Conservation (phyloP, 2,113 vertebrate species). For the Phyllopteryx taeniolatus region DNA sequence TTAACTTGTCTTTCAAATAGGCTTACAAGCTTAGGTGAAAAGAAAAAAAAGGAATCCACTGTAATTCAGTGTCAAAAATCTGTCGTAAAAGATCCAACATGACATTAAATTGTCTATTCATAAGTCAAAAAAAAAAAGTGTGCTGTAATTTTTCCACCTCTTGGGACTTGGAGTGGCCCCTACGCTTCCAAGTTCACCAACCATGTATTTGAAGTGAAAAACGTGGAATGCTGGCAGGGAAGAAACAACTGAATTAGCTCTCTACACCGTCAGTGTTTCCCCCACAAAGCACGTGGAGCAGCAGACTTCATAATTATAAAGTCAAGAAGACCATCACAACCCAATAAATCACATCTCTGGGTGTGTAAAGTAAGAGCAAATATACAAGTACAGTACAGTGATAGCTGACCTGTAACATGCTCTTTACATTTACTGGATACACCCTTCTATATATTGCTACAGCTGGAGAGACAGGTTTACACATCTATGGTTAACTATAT, state of each 20-base stretch:
- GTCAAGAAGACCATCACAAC: slow-evolving; percentile 34
- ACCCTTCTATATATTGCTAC: slow-evolving; percentile 19
- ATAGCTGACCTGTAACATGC: slow-evolving; percentile 2
- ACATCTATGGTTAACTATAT: neutral
- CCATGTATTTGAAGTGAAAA: slow-evolving; percentile 29
- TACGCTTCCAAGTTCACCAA: slow-evolving; percentile 8
- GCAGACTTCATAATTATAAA: slow-evolving; percentile 61
- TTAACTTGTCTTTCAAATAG: neutral
- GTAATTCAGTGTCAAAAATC: neutral
- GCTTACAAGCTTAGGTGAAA: neutral
- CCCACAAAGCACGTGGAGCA: slow-evolving; percentile 45
- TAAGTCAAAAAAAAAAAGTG: neutral
- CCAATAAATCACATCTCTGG: slow-evolving; percentile 55
- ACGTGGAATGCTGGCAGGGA: slow-evolving; percentile 18
- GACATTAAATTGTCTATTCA: neutral
- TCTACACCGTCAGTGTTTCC: neutral
- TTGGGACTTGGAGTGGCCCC: neutral
- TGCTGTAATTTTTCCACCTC: neutral
- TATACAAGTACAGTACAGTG: slow-evolving; percentile 35
- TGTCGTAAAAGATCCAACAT: neutral
- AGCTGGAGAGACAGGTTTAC: neutral
- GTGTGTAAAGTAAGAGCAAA: slow-evolving; percentile 46
- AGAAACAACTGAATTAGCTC: slow-evolving; percentile 45
- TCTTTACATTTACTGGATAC: slow-evolving; percentile 23
- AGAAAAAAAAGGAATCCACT: neutral